phyloP scores from a whole-genome alignment of 2,113 vertebrate genomes.

The Raja brachyura region DNA sequence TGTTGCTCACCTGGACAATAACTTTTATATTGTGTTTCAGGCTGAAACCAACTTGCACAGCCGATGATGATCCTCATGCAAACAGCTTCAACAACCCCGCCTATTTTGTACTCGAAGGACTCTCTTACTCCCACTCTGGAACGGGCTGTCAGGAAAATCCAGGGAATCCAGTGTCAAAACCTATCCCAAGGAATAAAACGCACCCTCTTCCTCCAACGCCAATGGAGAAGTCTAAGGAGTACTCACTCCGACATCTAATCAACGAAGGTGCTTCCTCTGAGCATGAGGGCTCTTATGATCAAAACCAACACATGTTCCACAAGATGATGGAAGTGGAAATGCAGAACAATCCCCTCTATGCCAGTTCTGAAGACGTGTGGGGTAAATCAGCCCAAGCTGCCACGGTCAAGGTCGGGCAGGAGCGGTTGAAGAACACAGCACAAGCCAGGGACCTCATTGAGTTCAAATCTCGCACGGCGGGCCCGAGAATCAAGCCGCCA shows the following conservation, averaged over 20 bases:
- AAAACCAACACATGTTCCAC: background rate
- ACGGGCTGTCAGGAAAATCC: slow-evolving; percentile 14
- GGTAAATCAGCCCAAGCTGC: background rate
- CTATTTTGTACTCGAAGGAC: slow-evolving; percentile 16
- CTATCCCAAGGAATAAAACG: slow-evolving; percentile 8
- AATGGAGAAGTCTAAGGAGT: background rate
- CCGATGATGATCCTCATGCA: background rate
- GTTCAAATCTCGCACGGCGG: background rate
- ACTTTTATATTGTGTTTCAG: background rate
- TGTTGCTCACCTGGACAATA: background rate
- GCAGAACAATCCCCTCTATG: slow-evolving; percentile 34
- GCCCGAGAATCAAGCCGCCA: background rate
- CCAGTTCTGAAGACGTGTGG: background rate
- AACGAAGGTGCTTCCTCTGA: background rate
- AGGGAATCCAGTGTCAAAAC: background rate
- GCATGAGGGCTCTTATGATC: background rate
- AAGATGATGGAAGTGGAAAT: slow-evolving; percentile 6
- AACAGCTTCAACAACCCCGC: slow-evolving; percentile 29
- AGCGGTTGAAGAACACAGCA: background rate
- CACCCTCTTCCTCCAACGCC: slow-evolving; percentile 16
- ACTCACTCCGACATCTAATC: background rate
- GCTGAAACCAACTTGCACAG: background rate
- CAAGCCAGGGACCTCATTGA: background rate
- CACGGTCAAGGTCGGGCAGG: background rate
- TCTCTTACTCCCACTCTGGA: slow-evolving; percentile 6